Base-by-base conservation (phyloP, 2,113 vertebrate genomes). In the Bambusicola thoracicus region DNA sequence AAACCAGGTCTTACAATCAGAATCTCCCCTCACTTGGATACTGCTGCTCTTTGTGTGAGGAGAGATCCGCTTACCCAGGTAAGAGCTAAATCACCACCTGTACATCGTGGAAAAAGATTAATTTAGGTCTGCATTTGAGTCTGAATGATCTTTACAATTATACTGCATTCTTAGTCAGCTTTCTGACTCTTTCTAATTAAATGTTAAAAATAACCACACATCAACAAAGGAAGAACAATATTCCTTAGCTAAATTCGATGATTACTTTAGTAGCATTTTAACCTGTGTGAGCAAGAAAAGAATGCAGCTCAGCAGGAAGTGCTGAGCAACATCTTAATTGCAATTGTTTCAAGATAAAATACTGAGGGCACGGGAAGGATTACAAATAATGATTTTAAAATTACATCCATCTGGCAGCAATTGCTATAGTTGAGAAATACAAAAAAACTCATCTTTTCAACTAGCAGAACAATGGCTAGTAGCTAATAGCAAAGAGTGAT, bases 381-480 rank as follows among this genome's bases (percentile, higher is more conserved):
- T 94, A n/a, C 58, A 85, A 97, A 85, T 89, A 87, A 94, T 90
- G 66, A 36, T 34, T 58, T 95, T 66, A 74, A 97, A 92, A 95
- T 79, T 93, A 30, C 61, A 48, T 75, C 82, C 53, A 87, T 95
- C 59, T 97, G 93, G 44, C 74, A 95, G 36, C 73, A 70, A 94
- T 95, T 93, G 95, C 53, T 63, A 69, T 68, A 92, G 67, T 20
- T 73, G 69, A 94, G 70, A 67, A 77, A 92, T 63, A 11, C 38
- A 14, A 49, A 83, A 80, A 51, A 27, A 16, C 79, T 66, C 86
- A 84, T 59, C 81, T 86, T 81, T 93, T 65, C 69, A 70, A 73
- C 53, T 30, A 74, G n/a, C 44, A 76, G 88, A 94, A 74, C 44
- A 81, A 17, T 44, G 44, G 85, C 41, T 87, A 61, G 59, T 75